Evolutionary conservation across 2,888 invertebrate species (phyloP).

Genomic region (Arenicola marina): DNA sequence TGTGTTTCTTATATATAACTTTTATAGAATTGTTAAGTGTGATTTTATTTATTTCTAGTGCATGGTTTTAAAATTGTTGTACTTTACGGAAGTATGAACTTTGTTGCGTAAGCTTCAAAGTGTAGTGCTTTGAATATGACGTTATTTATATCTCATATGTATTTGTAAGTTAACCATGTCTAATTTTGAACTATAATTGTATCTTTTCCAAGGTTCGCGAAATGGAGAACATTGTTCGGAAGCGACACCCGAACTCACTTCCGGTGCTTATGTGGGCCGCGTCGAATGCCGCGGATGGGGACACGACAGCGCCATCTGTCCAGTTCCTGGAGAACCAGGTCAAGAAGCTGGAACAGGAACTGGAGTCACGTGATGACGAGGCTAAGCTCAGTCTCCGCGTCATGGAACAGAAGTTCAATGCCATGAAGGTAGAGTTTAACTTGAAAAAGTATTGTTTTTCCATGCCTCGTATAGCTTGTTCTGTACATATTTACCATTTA

Average conservation of each 20-base stretch:
- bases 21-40: no score
- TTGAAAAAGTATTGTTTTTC: not conserved
- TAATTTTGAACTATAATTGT: no score
- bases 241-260: conserved; percentile 56
- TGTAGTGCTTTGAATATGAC: no score
- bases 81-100: no score
- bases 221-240: conserved; percentile 55
- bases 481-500: not conserved
- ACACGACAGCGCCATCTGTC: conserved; percentile 34
- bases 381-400: conserved; percentile 45
- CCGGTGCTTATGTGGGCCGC: conserved; percentile 58
- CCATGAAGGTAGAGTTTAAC: conserved; percentile 46
- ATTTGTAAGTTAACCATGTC: no score
- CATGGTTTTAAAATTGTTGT: no score
- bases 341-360: conserved; percentile 49
- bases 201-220: conserved; percentile 58
- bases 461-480: not conserved
- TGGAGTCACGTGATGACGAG: conserved; percentile 52
- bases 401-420: conserved; percentile 57
- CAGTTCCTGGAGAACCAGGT: conserved; percentile 50
- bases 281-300: conserved; percentile 32
- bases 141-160: no score
- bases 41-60: no score
- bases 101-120: no score
- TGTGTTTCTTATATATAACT: no score